Evolutionary conservation across 2,797 vertebrate species (phyloP).

Genomic region (Austrolebias charrua): DNA sequence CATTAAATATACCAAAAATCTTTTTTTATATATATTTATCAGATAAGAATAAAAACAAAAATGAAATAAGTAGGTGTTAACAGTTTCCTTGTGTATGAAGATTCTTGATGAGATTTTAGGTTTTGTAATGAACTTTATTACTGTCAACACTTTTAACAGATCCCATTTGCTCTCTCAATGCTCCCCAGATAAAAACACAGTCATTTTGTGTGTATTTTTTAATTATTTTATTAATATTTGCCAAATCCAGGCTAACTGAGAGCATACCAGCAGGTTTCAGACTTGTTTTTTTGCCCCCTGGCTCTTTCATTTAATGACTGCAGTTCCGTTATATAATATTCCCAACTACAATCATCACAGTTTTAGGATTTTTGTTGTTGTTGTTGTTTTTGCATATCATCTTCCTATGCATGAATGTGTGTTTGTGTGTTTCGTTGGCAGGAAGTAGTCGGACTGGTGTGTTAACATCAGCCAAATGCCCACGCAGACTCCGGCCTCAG

Average conservation of each 20-base stretch:
- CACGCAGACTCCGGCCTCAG: slow-evolving; percentile 48
- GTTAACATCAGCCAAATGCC: slow-evolving; percentile 56
- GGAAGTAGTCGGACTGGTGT: slow-evolving; percentile 41
- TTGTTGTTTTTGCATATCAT: slow-evolving; percentile 14
- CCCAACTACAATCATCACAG: slow-evolving; percentile 41
- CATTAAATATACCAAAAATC: background rate
- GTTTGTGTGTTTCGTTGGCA: slow-evolving; percentile 47
- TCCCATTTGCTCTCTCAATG: too few species aligned
- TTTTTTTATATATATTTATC: background rate
- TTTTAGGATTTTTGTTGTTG: slow-evolving; percentile 20
- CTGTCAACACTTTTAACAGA: too few species aligned
- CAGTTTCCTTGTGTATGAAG: too few species aligned
- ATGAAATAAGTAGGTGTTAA: too few species aligned
- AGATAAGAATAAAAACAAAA: background rate
- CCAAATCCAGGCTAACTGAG: too few species aligned
- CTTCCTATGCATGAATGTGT: slow-evolving; percentile 6
- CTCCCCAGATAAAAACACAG: too few species aligned
- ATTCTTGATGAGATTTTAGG: too few species aligned
- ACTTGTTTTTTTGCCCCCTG: slow-evolving; percentile 59
- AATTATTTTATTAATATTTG: too few species aligned
- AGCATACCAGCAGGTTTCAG: slow-evolving; percentile 32
- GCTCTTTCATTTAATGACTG: slow-evolving; percentile 61
- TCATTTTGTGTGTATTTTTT: too few species aligned
- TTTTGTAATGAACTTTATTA: too few species aligned
- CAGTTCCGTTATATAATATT: slow-evolving; percentile 64